A percentile compares a stretch with the other conserved stretches of the same genome.
phyloP scores from a whole-genome alignment of 2,888 invertebrate species.

The Troilus luridus region DNA sequence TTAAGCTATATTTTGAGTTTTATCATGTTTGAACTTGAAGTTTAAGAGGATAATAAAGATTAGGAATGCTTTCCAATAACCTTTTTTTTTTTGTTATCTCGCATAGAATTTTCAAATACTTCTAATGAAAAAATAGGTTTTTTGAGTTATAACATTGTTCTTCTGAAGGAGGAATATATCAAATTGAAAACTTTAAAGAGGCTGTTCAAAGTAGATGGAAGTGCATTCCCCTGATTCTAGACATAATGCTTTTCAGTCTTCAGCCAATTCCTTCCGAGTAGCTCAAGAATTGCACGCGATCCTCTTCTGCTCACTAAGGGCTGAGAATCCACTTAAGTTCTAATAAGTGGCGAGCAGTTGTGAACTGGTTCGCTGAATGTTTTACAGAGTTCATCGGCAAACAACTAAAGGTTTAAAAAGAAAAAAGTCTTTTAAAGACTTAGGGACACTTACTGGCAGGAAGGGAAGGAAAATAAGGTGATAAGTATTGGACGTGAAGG shows the following conservation, averaged over 20 bases:
- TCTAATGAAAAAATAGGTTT: too few relatives aligned
- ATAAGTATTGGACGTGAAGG: conserved; percentile 28
- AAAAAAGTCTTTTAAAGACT: not conserved
- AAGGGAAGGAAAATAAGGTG: conserved; percentile 29
- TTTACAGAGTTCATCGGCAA: conserved; percentile 1
- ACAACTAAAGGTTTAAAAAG: not conserved
- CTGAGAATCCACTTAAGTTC: not conserved
- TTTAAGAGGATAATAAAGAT: too few relatives aligned
- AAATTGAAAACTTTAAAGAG: not conserved
- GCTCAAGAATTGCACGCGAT: not conserved
- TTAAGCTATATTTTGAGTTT: too few relatives aligned
- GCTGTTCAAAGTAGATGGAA: not conserved
- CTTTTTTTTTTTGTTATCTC: too few relatives aligned
- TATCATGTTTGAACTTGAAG: too few relatives aligned
- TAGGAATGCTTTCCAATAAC: too few relatives aligned
- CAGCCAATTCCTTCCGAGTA: not conserved
- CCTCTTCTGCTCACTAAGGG: not conserved
- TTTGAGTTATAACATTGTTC: too few relatives aligned
- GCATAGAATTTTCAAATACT: too few relatives aligned
- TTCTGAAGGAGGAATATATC: too few relatives aligned
- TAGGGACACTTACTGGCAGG: not conserved
- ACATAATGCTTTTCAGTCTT: not conserved
- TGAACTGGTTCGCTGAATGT: conserved; percentile 39
- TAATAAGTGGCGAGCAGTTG: conserved; percentile 15
- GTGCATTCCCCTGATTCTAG: not conserved